Conservation (phyloP, 1,140 invertebrate genomes). For the Apis dorsata region DNA sequence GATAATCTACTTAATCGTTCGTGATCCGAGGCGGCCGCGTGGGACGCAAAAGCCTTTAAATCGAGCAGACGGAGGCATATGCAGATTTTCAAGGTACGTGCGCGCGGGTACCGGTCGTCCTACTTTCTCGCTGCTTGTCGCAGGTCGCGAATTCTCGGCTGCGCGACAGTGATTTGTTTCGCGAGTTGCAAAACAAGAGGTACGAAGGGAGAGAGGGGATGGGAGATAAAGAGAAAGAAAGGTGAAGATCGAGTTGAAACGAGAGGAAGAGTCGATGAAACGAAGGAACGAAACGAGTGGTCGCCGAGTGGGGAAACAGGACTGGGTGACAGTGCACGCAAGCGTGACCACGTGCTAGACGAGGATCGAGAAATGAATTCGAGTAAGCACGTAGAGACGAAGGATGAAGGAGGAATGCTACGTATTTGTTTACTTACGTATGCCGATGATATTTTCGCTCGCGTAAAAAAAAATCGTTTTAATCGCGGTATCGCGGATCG, state of each 20-base stretch:
- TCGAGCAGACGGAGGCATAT: slow-evolving; percentile 16
- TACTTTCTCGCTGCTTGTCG: slow-evolving; percentile 60
- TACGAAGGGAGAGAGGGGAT: neutral
- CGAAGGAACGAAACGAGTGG: neutral
- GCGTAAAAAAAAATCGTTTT: slow-evolving; percentile 68
- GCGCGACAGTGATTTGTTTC: slow-evolving; percentile 68
- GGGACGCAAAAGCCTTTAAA: slow-evolving; percentile 25
- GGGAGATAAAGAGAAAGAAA: neutral
- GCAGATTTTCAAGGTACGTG: slow-evolving; percentile 53
- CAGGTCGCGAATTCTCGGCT: slow-evolving; percentile 61
- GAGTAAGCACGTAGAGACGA: neutral
- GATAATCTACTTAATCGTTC: slow-evolving; percentile 38
- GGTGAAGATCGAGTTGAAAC: slow-evolving; percentile 35
- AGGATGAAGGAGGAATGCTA: no score
- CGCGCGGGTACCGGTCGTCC: slow-evolving; percentile 36
- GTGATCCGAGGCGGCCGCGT: neutral
- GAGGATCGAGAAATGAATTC: neutral
- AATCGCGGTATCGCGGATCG: slow-evolving; percentile 50
- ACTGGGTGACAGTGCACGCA: slow-evolving; percentile 18
- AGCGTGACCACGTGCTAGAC: neutral
- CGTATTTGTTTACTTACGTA: no score
- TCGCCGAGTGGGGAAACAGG: neutral
- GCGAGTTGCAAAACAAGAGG: slow-evolving; percentile 58
- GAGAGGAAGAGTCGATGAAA: slow-evolving; percentile 21
- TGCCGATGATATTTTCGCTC: slow-evolving; percentile 64